A percentile compares a stretch with the other conserved stretches of the same genome.
These are phyloP conservation scores for Drosophila fulvimacula DNA, from an alignment of 2,888 invertebrate genomes.

Conservation along the genomic window DNA sequence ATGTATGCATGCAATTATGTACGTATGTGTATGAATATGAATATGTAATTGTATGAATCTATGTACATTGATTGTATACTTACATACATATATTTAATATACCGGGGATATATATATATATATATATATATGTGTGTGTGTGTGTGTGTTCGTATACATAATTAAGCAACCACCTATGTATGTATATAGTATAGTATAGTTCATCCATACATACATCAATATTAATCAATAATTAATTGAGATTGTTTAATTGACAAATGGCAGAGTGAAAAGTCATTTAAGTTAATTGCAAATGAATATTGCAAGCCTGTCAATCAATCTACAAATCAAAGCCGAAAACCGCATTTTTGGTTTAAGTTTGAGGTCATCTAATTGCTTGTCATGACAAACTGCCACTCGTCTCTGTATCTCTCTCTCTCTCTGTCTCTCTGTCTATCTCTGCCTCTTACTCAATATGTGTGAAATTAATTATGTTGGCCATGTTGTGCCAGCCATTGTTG, in stretches of 20 bases:
- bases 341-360: neutral
- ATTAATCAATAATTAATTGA: neutral
- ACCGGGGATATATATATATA: too few relatives aligned
- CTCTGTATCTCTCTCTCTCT: too few relatives aligned
- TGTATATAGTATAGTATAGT: too few relatives aligned
- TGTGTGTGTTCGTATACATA: too few relatives aligned
- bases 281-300: neutral
- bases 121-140: too few relatives aligned
- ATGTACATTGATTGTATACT: too few relatives aligned
- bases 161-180: too few relatives aligned
- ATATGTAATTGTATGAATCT: too few relatives aligned
- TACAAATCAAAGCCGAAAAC: neutral
- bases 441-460: slow-evolving; percentile 29
- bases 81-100: too few relatives aligned
- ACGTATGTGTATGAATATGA: too few relatives aligned
- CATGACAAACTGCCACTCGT: neutral
- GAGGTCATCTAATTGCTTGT: slow-evolving; percentile 6
- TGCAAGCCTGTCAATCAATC: neutral
- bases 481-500: neutral
- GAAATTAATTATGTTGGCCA: slow-evolving; percentile 19
- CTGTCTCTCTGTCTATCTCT: neutral
- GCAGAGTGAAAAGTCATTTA: neutral
- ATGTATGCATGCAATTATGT: too few relatives aligned
- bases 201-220: neutral
- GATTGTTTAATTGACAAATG: neutral